phyloP scores from a whole-genome alignment of 2,113 vertebrate species.

The Microtus ochrogaster region DNA sequence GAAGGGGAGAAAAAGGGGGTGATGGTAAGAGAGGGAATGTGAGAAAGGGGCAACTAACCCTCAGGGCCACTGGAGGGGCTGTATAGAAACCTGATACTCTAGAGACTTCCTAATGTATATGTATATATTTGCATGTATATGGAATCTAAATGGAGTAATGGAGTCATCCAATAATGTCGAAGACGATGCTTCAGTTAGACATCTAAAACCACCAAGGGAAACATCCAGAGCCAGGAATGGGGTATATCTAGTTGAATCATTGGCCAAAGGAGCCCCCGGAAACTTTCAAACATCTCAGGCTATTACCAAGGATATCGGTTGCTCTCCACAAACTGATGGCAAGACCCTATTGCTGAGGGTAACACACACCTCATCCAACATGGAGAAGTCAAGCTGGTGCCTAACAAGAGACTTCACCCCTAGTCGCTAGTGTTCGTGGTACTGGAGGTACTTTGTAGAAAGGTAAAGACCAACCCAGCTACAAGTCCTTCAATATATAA shows the following conservation, averaged over 20 bases:
- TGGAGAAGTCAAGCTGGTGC: not conserved
- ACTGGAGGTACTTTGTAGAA: not conserved
- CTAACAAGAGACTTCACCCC: not conserved
- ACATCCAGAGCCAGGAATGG: not conserved
- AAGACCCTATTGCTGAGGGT: not conserved
- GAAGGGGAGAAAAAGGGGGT: not conserved
- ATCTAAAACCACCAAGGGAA: not conserved
- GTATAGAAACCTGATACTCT: not conserved
- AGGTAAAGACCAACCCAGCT: not conserved
- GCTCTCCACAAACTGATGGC: not conserved
- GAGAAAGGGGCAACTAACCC: not conserved
- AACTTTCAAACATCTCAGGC: not conserved
- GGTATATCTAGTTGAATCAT: too few species aligned
- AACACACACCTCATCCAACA: not conserved
- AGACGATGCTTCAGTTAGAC: not conserved
- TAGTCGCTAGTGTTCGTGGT: not conserved
- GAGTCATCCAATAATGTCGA: too few species aligned
- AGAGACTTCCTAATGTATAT: not conserved
- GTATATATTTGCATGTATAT: too few species aligned
- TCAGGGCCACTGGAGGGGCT: not conserved
- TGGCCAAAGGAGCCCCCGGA: not conserved
- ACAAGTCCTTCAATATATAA: not conserved
- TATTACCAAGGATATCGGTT: not conserved
- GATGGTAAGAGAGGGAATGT: not conserved
- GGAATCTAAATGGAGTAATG: not conserved